A percentile compares a stretch with the other conserved stretches of the same genome.
Evolutionary conservation across 2,113 vertebrate genomes (phyloP).

Genomic region (Delphinapterus leucas): DNA sequence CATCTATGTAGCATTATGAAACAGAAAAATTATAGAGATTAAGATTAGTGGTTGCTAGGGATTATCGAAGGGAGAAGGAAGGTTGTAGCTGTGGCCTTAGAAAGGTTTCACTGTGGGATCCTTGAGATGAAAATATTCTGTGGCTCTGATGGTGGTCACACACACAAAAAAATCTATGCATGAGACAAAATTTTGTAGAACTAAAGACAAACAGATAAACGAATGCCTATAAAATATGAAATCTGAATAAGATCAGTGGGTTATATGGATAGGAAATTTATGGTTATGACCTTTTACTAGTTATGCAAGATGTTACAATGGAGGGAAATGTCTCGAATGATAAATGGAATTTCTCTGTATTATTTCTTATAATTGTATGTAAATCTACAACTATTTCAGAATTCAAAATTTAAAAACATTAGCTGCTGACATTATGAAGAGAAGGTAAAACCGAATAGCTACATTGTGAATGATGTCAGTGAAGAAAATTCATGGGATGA

Average conservation of each 20-base stretch:
- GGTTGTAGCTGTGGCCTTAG: not conserved
- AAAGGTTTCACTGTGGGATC: not conserved
- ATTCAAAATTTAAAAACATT: not conserved
- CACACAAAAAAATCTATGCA: not conserved
- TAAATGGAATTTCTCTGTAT: not conserved
- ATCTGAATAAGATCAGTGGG: not conserved
- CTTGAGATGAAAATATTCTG: not conserved
- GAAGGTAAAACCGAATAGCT: not conserved
- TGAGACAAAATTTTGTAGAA: not conserved
- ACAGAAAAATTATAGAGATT: not conserved
- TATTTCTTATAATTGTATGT: not conserved
- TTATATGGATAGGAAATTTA: not conserved
- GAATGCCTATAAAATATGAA: not conserved
- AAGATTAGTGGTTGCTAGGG: not conserved
- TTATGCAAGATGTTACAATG: not conserved
- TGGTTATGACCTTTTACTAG: not conserved
- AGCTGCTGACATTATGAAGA: not conserved
- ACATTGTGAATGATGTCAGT: not conserved
- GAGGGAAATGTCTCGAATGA: not conserved
- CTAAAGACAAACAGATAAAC: not conserved
- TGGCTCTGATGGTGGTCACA: not conserved
- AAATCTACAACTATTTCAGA: not conserved
- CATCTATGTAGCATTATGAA: not conserved
- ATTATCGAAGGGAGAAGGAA: accelerated
- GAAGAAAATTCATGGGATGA: not conserved